These are phyloP conservation scores for Laticauda laticaudata DNA, from an alignment of 2,113 vertebrate species.

Conservation along the genomic window DNA sequence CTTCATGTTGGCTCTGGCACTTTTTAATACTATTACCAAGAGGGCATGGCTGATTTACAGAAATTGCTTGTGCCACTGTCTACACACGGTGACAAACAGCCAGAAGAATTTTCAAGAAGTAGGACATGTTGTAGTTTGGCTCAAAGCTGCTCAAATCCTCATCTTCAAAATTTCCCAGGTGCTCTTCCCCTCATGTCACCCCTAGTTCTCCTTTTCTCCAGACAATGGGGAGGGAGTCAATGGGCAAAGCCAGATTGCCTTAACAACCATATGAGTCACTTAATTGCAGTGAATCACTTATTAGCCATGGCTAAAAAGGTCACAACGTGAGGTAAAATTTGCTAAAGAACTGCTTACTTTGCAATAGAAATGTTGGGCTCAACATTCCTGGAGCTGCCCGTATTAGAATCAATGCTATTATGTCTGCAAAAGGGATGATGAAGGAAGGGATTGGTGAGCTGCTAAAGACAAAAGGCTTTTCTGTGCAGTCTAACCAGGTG, in stretches of 20 bases:
- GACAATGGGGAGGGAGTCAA: no score
- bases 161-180: neutral
- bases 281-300: neutral
- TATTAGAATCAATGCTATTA: neutral
- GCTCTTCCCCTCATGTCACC: neutral
- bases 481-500: neutral
- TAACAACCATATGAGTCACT: neutral
- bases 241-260: no score
- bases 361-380: neutral
- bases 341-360: neutral
- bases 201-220: no score
- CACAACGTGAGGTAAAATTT: neutral
- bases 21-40: neutral
- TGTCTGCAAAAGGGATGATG: neutral
- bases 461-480: neutral
- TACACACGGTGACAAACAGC: neutral
- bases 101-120: neutral
- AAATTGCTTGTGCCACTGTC: neutral
- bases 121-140: neutral
- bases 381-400: neutral
- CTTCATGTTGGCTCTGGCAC: neutral
- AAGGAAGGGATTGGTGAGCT: neutral
- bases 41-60: neutral
- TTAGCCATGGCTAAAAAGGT: neutral
- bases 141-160: neutral